Conservation (phyloP, 2,888 invertebrate genomes). For the Drosophila pseudotakahashii region DNA sequence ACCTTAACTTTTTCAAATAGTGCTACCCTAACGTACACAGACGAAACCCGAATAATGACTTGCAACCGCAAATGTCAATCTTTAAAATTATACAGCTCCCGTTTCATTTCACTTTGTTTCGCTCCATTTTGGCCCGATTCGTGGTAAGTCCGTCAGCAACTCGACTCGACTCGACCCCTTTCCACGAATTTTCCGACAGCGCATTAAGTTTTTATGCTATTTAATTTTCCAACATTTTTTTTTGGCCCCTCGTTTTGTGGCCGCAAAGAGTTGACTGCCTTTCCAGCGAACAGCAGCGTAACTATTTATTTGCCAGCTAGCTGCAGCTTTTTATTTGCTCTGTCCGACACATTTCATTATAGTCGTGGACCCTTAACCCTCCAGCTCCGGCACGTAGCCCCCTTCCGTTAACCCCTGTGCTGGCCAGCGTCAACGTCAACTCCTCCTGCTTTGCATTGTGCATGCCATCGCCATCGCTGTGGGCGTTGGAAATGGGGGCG, state of each 20-base stretch:
- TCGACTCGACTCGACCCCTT: slow-evolving; percentile 18
- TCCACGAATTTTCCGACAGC: slow-evolving; percentile 67
- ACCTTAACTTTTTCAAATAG: not conserved
- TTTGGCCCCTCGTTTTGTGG: slow-evolving; percentile 44
- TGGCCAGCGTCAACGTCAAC: slow-evolving; percentile 29
- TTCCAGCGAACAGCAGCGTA: slow-evolving; percentile 65
- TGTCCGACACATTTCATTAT: slow-evolving; percentile 75
- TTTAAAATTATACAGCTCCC: slow-evolving; percentile 74
- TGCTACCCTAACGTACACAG: slow-evolving; percentile 16
- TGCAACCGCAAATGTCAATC: slow-evolving; percentile 77
- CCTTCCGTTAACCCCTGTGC: not conserved
- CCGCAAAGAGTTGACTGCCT: slow-evolving; percentile 69
- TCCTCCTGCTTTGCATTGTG: slow-evolving; percentile 61
- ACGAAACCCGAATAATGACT: slow-evolving; percentile 69
- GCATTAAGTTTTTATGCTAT: slow-evolving; percentile 77
- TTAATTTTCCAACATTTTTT: slow-evolving; percentile 67
- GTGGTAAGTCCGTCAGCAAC: slow-evolving; percentile 16
- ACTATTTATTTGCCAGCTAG: slow-evolving; percentile 61
- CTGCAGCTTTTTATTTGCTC: slow-evolving; percentile 63
- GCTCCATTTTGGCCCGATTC: slow-evolving; percentile 19
- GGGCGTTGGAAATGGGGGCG: slow-evolving; percentile 13
- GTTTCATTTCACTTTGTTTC: slow-evolving; percentile 45
- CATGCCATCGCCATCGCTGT: slow-evolving; percentile 26
- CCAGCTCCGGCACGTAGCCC: not conserved
- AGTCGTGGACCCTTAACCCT: slow-evolving; percentile 14